Evolutionary conservation across 1,140 invertebrate genomes (phyloP).

Genomic region (Neuroterus valhalla): DNA sequence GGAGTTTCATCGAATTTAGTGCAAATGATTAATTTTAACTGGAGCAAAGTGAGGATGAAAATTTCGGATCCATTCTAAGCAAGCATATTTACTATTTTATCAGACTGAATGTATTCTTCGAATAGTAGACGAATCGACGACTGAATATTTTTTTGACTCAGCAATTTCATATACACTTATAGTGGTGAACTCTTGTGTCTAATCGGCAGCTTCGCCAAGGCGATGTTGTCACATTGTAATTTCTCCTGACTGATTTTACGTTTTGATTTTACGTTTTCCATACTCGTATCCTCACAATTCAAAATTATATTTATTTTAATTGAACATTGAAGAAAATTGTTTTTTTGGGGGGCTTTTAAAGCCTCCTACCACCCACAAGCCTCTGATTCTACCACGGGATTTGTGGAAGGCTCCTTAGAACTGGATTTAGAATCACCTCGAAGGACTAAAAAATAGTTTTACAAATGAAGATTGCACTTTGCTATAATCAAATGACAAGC

Average conservation of each 20-base stretch:
- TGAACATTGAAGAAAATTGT: too few species aligned
- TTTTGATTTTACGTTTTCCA: background rate
- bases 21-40: background rate
- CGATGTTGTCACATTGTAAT: background rate
- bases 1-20: background rate
- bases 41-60: background rate
- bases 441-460: too few species aligned
- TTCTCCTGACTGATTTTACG: background rate
- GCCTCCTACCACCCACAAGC: too few species aligned
- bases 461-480: too few species aligned
- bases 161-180: conserved; percentile 33
- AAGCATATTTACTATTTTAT: background rate
- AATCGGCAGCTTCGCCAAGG: conserved; percentile 11
- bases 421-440: too few species aligned
- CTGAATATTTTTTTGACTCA: background rate
- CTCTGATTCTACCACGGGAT: too few species aligned
- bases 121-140: background rate
- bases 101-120: background rate
- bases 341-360: too few species aligned
- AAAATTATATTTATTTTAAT: background rate
- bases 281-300: background rate
- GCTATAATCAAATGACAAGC: too few species aligned
- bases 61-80: background rate
- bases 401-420: too few species aligned
- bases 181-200: conserved; percentile 31